phyloP scores from a whole-genome alignment of 1,140 invertebrate species.

The Neodiprion lecontei region DNA sequence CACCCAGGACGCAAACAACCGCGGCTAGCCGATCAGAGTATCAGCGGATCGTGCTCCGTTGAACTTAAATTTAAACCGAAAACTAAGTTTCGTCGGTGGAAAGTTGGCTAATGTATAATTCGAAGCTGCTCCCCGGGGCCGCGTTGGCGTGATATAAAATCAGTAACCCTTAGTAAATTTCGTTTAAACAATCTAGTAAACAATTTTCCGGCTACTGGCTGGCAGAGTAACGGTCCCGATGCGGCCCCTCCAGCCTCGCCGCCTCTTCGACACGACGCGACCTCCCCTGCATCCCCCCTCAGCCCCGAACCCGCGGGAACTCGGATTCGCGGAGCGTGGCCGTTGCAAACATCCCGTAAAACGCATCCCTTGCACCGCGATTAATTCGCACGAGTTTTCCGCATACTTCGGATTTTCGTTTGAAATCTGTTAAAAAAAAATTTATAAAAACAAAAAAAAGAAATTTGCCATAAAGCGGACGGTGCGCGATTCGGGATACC shows the following conservation, averaged over 20 bases:
- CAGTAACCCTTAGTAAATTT: conserved; percentile 63
- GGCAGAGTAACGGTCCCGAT: conserved; percentile 58
- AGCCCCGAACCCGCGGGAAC: no score
- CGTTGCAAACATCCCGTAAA: no score
- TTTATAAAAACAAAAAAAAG: no score
- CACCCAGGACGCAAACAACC: no score
- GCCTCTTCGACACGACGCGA: conserved; percentile 3
- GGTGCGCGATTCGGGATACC: no score
- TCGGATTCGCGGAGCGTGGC: no score
- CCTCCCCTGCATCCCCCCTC: neutral
- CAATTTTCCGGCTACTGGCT: conserved; percentile 61
- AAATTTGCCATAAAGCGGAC: no score
- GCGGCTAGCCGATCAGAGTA: no score
- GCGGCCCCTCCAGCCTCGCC: conserved; percentile 44
- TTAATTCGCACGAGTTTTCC: no score
- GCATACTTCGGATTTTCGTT: no score
- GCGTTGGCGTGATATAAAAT: conserved; percentile 57
- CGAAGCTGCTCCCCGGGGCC: conserved; percentile 3
- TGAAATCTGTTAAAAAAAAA: no score
- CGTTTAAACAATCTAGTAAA: conserved; percentile 64
- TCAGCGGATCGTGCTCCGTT: neutral
- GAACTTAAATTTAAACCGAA: neutral
- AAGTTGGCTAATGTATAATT: conserved; percentile 7
- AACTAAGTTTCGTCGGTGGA: neutral
- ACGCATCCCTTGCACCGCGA: no score